Base-by-base conservation (phyloP, 2,888 invertebrate species). In the Hypena proboscidalis region DNA sequence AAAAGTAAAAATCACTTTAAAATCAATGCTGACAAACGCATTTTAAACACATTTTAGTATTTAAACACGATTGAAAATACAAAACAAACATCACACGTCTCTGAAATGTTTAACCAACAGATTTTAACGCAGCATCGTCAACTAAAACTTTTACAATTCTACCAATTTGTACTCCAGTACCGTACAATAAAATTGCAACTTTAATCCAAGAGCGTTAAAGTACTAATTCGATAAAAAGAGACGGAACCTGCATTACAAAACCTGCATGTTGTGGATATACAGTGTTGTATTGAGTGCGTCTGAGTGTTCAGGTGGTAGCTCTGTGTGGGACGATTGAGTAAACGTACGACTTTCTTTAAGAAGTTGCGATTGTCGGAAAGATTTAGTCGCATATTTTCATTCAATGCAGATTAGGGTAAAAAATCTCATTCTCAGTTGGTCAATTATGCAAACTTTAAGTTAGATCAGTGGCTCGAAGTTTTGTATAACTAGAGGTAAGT, bases 11-110 rank as follows among this genome's bases (percentile, higher is more conserved):
- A 51, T 43, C 47, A 40, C 40, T 51, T 37, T n/a, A n/a, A n/a
- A n/a, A n/a, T 37, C 1, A 29, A 27, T 17, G 29, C 35, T n/a
- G n/a, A n/a, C n/a, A 36, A 35, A 20, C 42, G 53, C 9, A 23
- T 15, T 39, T 35, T 19, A 20, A 37, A 35, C 33, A 20, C 27
- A 46, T 56, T 55, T 46, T 44, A n/a, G 52, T 41, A 50, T 56
- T 58, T 60, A 54, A 50, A 58, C 59, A 50, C 58, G 57, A 60
- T 63, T 53, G 57, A 48, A 58, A 59, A 56, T 49, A 67, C 44
- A 58, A 63, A 69, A 65, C 64, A 71, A 74, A 71, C 59, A 66
- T 61, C 48, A 44, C 76, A 65, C 66, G n/a, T 58, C 46, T 57
- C 52, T 52, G 56, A 59, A 64, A 70, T 43, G 47, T 54, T 58